These are phyloP conservation scores for Euleptes europaea DNA, from an alignment of 2,113 vertebrate genomes.

Conservation along the genomic window DNA sequence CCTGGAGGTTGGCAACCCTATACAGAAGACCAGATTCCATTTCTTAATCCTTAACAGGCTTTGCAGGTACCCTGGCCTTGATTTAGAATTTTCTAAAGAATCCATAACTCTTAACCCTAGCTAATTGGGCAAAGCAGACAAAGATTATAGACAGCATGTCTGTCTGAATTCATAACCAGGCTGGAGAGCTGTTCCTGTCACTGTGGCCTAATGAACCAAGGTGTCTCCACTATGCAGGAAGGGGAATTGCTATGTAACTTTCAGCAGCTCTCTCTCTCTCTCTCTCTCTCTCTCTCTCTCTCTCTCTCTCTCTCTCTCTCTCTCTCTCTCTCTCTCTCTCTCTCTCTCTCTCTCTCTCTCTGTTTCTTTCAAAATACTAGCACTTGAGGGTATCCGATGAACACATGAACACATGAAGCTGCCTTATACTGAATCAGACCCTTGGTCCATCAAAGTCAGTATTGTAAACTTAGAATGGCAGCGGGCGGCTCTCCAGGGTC, in stretches of 20 bases:
- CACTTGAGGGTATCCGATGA: too few relatives aligned
- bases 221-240: not conserved
- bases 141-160: slow-evolving; percentile 24
- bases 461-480: too few relatives aligned
- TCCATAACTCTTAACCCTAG: slow-evolving; percentile 45
- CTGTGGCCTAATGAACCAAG: slow-evolving; percentile 37
- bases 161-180: slow-evolving; percentile 35
- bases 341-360: not conserved
- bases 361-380: not conserved
- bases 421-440: too few relatives aligned
- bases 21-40: too few relatives aligned
- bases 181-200: not conserved
- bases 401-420: too few relatives aligned
- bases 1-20: too few relatives aligned
- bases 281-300: not conserved
- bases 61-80: too few relatives aligned
- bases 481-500: too few relatives aligned
- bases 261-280: slow-evolving; percentile 5
- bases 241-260: slow-evolving; percentile 6
- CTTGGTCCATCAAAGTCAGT: too few relatives aligned
- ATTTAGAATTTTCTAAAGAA: slow-evolving; percentile 10
- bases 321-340: too few relatives aligned
- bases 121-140: slow-evolving; percentile 48
- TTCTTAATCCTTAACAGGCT: too few relatives aligned
- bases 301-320: too few relatives aligned